Conservation (phyloP, 30 jellyfish, hydroid and myxozoan genomes). For the Chironex yamaguchii region DNA sequence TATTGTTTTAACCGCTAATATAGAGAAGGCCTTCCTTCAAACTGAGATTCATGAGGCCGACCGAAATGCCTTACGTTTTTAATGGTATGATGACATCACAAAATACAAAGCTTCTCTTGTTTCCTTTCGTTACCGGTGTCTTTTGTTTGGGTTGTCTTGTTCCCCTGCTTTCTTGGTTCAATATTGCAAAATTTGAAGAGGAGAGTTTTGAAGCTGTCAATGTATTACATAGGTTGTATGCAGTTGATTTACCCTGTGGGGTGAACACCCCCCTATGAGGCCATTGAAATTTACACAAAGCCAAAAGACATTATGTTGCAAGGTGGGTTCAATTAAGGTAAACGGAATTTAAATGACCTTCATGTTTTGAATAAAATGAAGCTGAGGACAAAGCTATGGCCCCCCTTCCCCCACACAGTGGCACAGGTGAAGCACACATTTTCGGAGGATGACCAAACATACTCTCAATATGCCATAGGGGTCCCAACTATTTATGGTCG, state of each 20-base stretch:
- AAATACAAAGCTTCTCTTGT: constrained; percentile 18
- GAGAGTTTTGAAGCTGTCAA: constrained; percentile 33
- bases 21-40: constrained; percentile 31
- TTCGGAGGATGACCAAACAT: too few species aligned
- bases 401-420: too few species aligned
- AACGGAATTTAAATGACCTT: constrained; percentile 28
- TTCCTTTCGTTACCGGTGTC: constrained; percentile 6
- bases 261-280: constrained; percentile 16
- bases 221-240: constrained; percentile 11
- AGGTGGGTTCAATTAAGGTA: constrained; percentile 53
- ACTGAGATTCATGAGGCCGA: constrained; percentile 12
- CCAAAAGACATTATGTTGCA: constrained; percentile 6
- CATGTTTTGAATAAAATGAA: constrained; percentile 1
- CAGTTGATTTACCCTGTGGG: constrained; percentile 20
- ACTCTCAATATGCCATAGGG: too few species aligned
- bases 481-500: background rate
- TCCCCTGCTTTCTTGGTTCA: constrained; percentile 29
- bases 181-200: background rate
- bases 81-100: constrained; percentile 16
- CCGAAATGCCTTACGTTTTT: constrained; percentile 39
- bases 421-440: too few species aligned
- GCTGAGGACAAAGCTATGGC: too few species aligned
- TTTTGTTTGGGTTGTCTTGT: constrained; percentile 39
- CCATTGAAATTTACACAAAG: background rate
- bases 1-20: constrained; percentile 22